Evolutionary conservation across 1,140 invertebrate genomes (phyloP).

Genomic region (Conus ventricosus): DNA sequence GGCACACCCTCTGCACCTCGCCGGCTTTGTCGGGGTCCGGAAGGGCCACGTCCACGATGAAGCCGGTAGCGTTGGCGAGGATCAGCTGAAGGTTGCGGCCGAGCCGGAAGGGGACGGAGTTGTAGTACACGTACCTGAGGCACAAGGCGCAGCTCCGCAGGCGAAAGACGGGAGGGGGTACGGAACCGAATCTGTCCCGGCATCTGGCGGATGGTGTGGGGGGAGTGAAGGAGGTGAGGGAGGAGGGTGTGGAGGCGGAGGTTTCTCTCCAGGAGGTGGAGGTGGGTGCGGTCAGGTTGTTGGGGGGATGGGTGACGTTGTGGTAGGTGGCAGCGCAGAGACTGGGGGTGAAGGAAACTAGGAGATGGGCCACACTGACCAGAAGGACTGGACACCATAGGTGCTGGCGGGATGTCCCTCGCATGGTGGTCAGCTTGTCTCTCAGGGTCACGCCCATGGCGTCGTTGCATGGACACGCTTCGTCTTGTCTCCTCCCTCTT

Average conservation of each 20-base stretch:
- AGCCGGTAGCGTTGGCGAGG: not conserved
- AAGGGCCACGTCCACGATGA: not conserved
- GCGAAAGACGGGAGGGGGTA: not conserved
- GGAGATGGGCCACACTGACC: too few relatives aligned
- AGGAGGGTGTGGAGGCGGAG: not conserved
- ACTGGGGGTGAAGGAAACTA: too few relatives aligned
- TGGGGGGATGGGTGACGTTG: too few relatives aligned
- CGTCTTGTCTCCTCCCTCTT: too few relatives aligned
- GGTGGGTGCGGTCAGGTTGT: too few relatives aligned
- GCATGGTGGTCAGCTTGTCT: too few relatives aligned
- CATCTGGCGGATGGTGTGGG: not conserved
- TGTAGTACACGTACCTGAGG: not conserved
- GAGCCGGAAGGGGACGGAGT: not conserved
- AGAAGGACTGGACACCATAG: too few relatives aligned
- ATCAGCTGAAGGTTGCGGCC: not conserved
- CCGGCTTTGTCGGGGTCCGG: not conserved
- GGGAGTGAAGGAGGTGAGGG: not conserved
- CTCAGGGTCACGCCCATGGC: too few relatives aligned
- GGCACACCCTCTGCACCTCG: not conserved
- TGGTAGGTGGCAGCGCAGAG: too few relatives aligned
- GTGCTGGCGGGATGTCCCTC: too few relatives aligned
- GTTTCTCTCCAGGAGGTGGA: too few relatives aligned
- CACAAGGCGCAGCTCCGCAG: not conserved
- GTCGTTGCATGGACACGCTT: too few relatives aligned
- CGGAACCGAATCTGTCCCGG: not conserved